Base-by-base conservation (phyloP, 1,140 invertebrate species). In the Pogonognathellus flavescens region DNA sequence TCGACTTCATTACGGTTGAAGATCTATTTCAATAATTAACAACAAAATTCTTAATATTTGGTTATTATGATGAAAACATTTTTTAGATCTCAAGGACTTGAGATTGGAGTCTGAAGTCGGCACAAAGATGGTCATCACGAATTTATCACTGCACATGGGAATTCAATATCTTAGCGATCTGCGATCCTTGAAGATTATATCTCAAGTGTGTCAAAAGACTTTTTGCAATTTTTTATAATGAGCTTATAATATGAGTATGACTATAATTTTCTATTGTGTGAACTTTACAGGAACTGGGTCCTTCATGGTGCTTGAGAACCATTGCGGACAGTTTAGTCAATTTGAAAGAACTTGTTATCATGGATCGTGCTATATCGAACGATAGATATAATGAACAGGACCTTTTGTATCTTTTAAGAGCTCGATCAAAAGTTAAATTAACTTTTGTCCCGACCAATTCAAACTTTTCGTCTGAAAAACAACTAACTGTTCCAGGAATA, bases 341-440 rank as follows among this genome's bases (percentile, higher is more conserved):
- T 80, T 60, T 86, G 8, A 31, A 80, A 20, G 70, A 86, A 14
- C 55, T 86, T 0, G 83, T 60, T 0, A 49, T 86, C 1, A 86
- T 86, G 85, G 85, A 86, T 22, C 20, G 83, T 52, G 72, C 82
- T 7, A 86, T 86, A 57, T 83, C 81, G n/a, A 59, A 86, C 50
- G 85, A 86, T 52, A 55, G 85, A 18, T 86, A 86, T 55, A 55
- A 80, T 53, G 84, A 85, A 31, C 41, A 85, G 50, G 85, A 86
- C 22, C 18, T 86, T 1, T 53, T 22, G 11, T 86, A 86, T 41
- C 85, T 86, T 1, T 41, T 86, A 18, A 57, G 57, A 52, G 80
- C 72, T n/a, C 31, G 76, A n/a, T 66, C 25, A 20, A 49, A 50
- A 6, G 10, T 86, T 10, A 83, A 86, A 14, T 49, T 86, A 66